phyloP scores from a whole-genome alignment of 1,140 invertebrate genomes.

The Drosophila ambigua region DNA sequence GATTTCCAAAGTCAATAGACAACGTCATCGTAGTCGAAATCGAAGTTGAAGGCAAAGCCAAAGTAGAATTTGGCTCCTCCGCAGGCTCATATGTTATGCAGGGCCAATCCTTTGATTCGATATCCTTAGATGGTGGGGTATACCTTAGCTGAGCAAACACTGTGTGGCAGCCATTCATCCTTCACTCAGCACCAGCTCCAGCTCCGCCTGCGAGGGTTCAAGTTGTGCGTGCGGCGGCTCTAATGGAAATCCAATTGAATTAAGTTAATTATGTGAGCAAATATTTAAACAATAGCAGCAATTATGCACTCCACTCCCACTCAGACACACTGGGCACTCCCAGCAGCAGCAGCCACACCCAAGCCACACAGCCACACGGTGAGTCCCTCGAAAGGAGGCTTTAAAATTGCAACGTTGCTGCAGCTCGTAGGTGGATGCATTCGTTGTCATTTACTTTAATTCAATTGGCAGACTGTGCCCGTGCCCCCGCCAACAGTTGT shows the following conservation, averaged over 20 bases:
- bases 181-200: background rate
- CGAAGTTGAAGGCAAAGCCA: slow-evolving; percentile 42
- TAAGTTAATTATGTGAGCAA: slow-evolving; percentile 84
- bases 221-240: slow-evolving; percentile 49
- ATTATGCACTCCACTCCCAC: slow-evolving; percentile 56
- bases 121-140: slow-evolving; percentile 20
- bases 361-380: slow-evolving; percentile 2
- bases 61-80: slow-evolving; percentile 21
- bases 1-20: slow-evolving; percentile 75
- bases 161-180: slow-evolving; percentile 23
- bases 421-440: background rate
- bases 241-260: slow-evolving; percentile 83
- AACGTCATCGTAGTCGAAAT: slow-evolving; percentile 43
- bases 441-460: slow-evolving; percentile 66
- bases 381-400: slow-evolving; percentile 20
- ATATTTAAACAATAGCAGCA: slow-evolving; percentile 83
- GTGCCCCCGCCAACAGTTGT: slow-evolving; percentile 12
- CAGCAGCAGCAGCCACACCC: background rate
- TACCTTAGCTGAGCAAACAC: slow-evolving; percentile 69
- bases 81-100: slow-evolving; percentile 68
- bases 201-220: slow-evolving; percentile 5
- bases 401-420: slow-evolving; percentile 25
- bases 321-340: slow-evolving; percentile 1
- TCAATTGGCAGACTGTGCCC: slow-evolving; percentile 30
- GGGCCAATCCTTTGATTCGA: slow-evolving; percentile 56